Evolutionary conservation across 2,113 vertebrate species (phyloP).

Genomic region (Erpornis zantholeuca): DNA sequence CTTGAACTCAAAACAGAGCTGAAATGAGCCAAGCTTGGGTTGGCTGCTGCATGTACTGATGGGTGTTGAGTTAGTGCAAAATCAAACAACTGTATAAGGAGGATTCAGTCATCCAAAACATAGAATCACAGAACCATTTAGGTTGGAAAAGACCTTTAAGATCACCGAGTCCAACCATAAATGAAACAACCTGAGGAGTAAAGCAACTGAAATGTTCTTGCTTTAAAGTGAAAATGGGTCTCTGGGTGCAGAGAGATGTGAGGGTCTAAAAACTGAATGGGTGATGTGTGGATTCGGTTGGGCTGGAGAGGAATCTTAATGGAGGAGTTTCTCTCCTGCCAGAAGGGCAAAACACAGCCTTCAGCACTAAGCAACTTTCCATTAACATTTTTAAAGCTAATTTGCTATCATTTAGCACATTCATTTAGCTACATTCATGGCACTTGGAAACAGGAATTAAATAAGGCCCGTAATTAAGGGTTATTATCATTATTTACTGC

Average conservation of each 20-base stretch:
- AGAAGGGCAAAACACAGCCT: not conserved
- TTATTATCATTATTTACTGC: slow-evolving; percentile 25
- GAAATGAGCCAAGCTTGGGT: not conserved
- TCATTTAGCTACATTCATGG: not conserved
- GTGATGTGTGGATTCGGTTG: not conserved
- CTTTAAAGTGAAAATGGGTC: not conserved
- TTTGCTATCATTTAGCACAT: slow-evolving; percentile 20
- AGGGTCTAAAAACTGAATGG: not conserved
- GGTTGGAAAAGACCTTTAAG: not conserved
- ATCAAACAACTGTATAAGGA: not conserved
- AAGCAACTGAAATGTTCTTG: not conserved
- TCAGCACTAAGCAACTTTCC: not conserved
- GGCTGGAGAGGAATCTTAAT: not conserved
- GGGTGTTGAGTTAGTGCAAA: not conserved
- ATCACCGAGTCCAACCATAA: not conserved
- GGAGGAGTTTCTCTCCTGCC: not conserved
- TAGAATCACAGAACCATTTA: not conserved
- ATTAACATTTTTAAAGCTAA: not conserved
- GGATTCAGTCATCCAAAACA: not conserved
- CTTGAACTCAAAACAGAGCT: not conserved
- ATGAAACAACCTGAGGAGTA: not conserved
- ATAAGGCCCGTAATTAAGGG: not conserved
- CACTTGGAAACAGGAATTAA: not conserved
- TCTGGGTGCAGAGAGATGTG: not conserved
- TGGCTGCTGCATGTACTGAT: not conserved